A percentile compares a stretch with the other conserved stretches of the same genome.
phyloP scores from a whole-genome alignment of 2,888 invertebrate species.

The Clunio marinus region DNA sequence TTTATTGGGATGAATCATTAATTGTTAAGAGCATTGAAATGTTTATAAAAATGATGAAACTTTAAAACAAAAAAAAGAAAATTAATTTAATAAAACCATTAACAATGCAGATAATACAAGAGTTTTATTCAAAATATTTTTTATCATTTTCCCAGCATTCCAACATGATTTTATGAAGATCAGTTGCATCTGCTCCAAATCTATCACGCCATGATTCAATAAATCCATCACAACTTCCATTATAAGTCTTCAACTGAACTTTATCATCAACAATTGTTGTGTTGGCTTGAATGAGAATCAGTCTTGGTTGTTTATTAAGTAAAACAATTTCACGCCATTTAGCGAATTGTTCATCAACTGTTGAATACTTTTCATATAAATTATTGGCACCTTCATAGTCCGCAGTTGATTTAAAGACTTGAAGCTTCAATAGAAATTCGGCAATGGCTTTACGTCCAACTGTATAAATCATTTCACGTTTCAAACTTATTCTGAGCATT shows the following conservation, averaged over 20 bases:
- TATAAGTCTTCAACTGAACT: constrained; percentile 68
- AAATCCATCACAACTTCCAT: constrained; percentile 69
- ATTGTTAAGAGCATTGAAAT: neutral
- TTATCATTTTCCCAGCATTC: constrained; percentile 7
- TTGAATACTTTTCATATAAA: constrained; percentile 79
- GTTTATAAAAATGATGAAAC: too few species aligned
- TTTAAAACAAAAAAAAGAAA: too few species aligned
- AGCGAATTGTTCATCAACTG: constrained; percentile 70
- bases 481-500: constrained; percentile 72
- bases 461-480: constrained; percentile 71
- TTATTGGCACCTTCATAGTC: constrained; percentile 73
- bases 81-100: too few species aligned
- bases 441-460: constrained; percentile 69
- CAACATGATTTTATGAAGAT: constrained; percentile 13
- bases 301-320: constrained; percentile 83
- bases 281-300: constrained; percentile 87
- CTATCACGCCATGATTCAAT: constrained; percentile 85
- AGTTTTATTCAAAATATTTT: neutral
- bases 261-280: constrained; percentile 56
- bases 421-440: constrained; percentile 81
- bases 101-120: neutral
- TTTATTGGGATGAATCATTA: too few species aligned
- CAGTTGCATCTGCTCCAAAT: constrained; percentile 52
- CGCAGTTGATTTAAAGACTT: constrained; percentile 86
- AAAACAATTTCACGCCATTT: constrained; percentile 83